Conservation (phyloP, 2,888 invertebrate genomes). For the Myathropa florea region DNA sequence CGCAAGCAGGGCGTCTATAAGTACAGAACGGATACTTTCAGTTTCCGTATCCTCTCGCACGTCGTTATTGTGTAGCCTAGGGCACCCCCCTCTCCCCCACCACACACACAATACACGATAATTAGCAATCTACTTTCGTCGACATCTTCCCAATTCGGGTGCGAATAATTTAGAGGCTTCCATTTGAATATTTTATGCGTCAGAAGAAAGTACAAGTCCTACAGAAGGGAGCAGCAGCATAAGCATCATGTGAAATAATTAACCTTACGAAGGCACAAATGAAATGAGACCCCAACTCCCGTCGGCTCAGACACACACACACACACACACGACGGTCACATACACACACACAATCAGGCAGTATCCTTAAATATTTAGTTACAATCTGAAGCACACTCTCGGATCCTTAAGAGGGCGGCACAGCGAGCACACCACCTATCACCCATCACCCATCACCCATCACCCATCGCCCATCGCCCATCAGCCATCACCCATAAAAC, state of each 20-base stretch:
- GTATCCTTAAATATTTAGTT: constrained; percentile 43
- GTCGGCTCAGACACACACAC: not conserved
- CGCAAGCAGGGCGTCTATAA: not conserved
- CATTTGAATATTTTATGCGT: constrained; percentile 45
- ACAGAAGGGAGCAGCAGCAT: not conserved
- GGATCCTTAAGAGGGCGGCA: constrained; percentile 6
- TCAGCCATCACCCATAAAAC: constrained; percentile 6
- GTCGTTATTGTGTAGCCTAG: constrained; percentile 6
- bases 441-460: not conserved
- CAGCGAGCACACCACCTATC: not conserved
- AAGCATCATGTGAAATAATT: constrained; percentile 55
- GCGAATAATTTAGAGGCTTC: constrained; percentile 37
- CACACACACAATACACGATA: constrained; percentile 2
- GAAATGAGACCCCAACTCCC: not conserved
- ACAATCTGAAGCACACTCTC: constrained; percentile 39
- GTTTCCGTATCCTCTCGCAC: constrained; percentile 9
- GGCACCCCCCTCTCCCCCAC: no score
- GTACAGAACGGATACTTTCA: not conserved
- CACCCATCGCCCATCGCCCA: not conserved
- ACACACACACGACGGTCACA: not conserved
- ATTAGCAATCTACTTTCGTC: constrained; percentile 45
- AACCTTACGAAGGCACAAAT: constrained; percentile 29
- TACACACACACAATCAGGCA: not conserved
- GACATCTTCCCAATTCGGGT: constrained; percentile 28
- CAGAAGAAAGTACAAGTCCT: not conserved